These are phyloP conservation scores for Iguana delicatissima DNA, from an alignment of 2,797 vertebrate species.

Conservation along the genomic window DNA sequence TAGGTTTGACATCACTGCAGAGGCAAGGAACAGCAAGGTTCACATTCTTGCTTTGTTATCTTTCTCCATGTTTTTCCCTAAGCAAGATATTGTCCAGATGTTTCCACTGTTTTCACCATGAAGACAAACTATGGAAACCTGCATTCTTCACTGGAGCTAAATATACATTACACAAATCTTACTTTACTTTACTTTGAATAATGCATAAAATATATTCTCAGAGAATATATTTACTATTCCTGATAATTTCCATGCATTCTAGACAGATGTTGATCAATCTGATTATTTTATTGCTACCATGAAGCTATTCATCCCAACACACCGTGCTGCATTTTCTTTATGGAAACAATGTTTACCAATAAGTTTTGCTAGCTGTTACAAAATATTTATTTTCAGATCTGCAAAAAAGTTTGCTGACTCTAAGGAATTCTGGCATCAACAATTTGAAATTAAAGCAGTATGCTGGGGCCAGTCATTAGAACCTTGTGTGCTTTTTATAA, in stretches of 20 bases:
- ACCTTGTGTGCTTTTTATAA: conserved; percentile 56
- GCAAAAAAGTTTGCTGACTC: conserved; percentile 54
- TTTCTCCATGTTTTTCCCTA: not conserved
- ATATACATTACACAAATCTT: not conserved
- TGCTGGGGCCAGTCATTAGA: conserved; percentile 60
- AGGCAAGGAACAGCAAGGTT: not conserved
- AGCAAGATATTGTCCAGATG: not conserved
- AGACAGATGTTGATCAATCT: conserved; percentile 76
- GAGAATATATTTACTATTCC: not conserved
- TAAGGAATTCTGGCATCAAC: conserved; percentile 37
- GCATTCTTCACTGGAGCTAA: not conserved
- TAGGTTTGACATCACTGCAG: not conserved
- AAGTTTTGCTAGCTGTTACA: conserved; percentile 36
- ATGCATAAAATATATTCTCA: not conserved
- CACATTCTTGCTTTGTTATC: not conserved
- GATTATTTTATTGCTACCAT: conserved; percentile 69
- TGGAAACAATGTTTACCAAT: conserved; percentile 43
- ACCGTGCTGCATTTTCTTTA: conserved; percentile 50
- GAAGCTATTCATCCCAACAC: conserved; percentile 75
- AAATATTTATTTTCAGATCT: conserved; percentile 30
- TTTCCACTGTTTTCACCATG: not conserved
- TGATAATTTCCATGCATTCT: conserved; percentile 75
- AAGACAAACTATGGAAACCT: not conserved
- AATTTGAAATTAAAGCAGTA: conserved; percentile 65
- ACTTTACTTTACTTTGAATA: too few relatives aligned